Conservation (phyloP, 2,888 invertebrate species). For the Cacoxenus indagator region DNA sequence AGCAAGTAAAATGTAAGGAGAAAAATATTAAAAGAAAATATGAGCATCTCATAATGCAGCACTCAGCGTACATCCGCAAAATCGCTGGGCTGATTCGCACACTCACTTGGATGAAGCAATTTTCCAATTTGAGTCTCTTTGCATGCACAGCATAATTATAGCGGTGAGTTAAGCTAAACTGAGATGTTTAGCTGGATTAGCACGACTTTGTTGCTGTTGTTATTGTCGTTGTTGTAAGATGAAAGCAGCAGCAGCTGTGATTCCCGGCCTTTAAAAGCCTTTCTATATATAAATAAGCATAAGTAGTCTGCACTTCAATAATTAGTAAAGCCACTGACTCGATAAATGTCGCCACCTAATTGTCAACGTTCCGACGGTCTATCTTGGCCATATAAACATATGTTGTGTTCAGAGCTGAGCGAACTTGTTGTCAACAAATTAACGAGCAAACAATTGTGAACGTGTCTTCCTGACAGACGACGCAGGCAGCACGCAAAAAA, state of each 20-base stretch:
- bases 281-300: neutral
- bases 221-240: too few relatives aligned
- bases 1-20: neutral
- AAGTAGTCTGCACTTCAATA: neutral
- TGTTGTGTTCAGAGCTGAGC: neutral
- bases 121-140: slow-evolving; percentile 19
- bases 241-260: neutral
- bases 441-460: neutral
- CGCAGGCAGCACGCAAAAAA: neutral
- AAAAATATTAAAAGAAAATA: neutral
- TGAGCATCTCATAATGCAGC: neutral
- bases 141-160: slow-evolving; percentile 20
- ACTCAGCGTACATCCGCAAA: neutral
- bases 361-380: neutral
- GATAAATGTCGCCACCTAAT: neutral
- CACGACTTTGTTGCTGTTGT: neutral
- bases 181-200: neutral
- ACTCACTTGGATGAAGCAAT: slow-evolving; percentile 4
- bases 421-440: slow-evolving; percentile 4
- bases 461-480: neutral
- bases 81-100: neutral
- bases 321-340: neutral
- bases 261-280: neutral
- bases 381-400: neutral
- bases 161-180: slow-evolving; percentile 1